Evolutionary conservation across 2,888 invertebrate species (phyloP).

Genomic region (Hypomecis atomaria): DNA sequence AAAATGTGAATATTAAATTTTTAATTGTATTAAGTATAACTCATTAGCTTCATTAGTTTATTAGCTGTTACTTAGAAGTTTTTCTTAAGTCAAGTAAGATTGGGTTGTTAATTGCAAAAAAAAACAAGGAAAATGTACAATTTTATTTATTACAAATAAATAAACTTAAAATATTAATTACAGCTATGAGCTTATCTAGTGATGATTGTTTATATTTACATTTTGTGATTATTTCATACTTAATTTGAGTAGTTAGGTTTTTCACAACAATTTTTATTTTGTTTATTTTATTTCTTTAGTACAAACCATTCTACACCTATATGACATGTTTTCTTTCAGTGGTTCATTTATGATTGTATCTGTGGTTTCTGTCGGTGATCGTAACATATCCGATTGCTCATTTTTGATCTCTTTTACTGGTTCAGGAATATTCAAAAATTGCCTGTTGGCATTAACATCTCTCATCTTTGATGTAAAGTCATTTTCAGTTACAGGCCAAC

Average conservation of each 20-base stretch:
- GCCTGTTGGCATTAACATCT: conserved; percentile 44
- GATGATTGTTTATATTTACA: not conserved
- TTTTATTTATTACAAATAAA: no score
- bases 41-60: no score
- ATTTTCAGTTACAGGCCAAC: conserved; percentile 49
- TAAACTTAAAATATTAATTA: not conserved
- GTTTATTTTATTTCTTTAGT: conserved; percentile 50
- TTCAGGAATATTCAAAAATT: conserved; percentile 6
- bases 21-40: no score
- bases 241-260: no score
- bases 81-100: no score
- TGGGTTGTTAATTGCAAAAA: no score
- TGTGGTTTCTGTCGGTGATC: conserved; percentile 55
- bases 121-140: no score
- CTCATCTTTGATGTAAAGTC: conserved; percentile 56
- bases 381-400: conserved; percentile 47
- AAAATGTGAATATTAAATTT: no score
- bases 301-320: conserved; percentile 73
- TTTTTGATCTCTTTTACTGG: conserved; percentile 31
- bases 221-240: not conserved
- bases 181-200: not conserved
- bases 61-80: no score
- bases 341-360: conserved; percentile 41
- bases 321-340: conserved; percentile 67
- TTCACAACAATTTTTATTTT: not conserved